Evolutionary conservation across 2,113 vertebrate species (phyloP).

Genomic region (Coryphaenoides rupestris): DNA sequence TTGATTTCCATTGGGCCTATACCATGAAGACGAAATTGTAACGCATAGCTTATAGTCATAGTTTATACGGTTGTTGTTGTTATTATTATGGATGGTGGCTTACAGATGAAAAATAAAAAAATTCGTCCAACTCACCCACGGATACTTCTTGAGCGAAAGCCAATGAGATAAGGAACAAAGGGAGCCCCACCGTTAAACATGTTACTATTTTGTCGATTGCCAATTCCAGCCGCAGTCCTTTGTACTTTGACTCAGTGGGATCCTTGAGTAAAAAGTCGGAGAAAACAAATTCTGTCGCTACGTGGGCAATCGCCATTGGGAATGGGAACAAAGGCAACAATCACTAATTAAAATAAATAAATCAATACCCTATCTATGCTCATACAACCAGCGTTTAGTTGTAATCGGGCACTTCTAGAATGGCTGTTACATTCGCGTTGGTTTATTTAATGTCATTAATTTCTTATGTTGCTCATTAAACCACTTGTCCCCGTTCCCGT

Average conservation of each 20-base stretch:
- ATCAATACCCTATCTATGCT: too few species aligned
- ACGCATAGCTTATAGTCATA: too few species aligned
- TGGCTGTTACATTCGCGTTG: neutral
- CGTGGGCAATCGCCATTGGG: slow-evolving; percentile 89
- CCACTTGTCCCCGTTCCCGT: slow-evolving; percentile 29
- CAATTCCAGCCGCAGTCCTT: slow-evolving; percentile 89
- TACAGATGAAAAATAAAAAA: neutral
- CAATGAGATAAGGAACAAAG: slow-evolving; percentile 92
- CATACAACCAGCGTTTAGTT: too few species aligned
- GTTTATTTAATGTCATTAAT: neutral
- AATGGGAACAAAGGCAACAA: slow-evolving; percentile 23
- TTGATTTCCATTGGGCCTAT: too few species aligned
- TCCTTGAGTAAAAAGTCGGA: slow-evolving; percentile 94
- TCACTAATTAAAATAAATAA: neutral
- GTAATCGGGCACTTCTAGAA: neutral
- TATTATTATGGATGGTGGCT: too few species aligned
- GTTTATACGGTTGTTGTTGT: too few species aligned
- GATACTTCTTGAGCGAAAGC: slow-evolving; percentile 95
- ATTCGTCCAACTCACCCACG: slow-evolving; percentile 76
- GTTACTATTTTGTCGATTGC: slow-evolving; percentile 89
- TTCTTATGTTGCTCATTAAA: slow-evolving; percentile 1
- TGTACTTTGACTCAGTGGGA: slow-evolving; percentile 81
- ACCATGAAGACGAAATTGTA: too few species aligned
- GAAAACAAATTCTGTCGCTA: slow-evolving; percentile 94
- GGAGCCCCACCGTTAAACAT: slow-evolving; percentile 86